Evolutionary conservation across 2,113 vertebrate species (phyloP).

Genomic region (human (Homo sapiens)): DNA sequence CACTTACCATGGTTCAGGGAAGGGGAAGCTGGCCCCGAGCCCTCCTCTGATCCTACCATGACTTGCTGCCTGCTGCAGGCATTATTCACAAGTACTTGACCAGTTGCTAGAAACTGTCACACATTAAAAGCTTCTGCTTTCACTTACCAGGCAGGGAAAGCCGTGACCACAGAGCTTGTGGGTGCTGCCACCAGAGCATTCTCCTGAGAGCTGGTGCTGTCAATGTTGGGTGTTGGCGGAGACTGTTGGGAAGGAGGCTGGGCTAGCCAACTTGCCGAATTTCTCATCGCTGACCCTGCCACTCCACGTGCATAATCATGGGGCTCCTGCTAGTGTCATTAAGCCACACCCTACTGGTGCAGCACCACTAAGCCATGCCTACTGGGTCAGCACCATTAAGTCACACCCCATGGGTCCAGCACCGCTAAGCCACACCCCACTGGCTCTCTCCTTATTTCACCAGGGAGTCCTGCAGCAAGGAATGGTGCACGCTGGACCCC

Average conservation of each 20-base stretch:
- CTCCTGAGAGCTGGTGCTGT: neutral
- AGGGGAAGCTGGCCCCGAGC: neutral
- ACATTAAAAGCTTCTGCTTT: neutral
- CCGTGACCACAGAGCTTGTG: neutral
- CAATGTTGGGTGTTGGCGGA: neutral
- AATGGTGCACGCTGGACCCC: fast-evolving
- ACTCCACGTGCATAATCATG: fast-evolving
- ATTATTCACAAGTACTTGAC: neutral
- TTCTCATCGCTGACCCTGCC: fast-evolving
- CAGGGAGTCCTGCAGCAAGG: fast-evolving
- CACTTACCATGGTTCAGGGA: neutral
- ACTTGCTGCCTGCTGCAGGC: neutral
- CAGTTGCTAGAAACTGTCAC: neutral
- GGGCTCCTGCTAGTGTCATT: neutral
- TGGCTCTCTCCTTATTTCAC: neutral
- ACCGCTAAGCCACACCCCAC: neutral
- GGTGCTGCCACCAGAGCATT: neutral
- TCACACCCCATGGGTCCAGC: too few species aligned
- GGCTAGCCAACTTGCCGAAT: neutral
- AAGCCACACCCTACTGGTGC: neutral
- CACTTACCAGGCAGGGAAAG: neutral
- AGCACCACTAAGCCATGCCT: too few species aligned
- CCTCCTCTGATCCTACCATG: neutral
- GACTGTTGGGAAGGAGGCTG: neutral
- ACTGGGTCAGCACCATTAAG: too few species aligned